A percentile compares a stretch with the other conserved stretches of the same genome.
phyloP scores from a whole-genome alignment of 2,888 invertebrate genomes.

The Drosophila gaucha region DNA sequence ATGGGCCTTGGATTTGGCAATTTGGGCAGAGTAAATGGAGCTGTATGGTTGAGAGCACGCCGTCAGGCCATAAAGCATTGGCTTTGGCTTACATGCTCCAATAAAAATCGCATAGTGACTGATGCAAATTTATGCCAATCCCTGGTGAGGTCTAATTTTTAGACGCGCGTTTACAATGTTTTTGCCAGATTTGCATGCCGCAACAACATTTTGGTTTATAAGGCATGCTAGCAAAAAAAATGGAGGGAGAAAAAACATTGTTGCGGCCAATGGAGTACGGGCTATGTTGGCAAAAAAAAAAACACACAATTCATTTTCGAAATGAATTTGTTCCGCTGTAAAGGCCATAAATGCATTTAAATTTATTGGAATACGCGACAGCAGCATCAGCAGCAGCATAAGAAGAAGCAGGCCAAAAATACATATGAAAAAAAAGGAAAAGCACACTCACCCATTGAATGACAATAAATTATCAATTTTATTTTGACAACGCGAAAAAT shows the following conservation, averaged over 20 bases:
- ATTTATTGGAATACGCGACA: slow-evolving; percentile 72
- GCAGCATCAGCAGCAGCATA: slow-evolving; percentile 34
- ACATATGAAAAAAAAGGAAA: slow-evolving; percentile 16
- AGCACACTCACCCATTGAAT: slow-evolving; percentile 72
- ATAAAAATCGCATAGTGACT: slow-evolving; percentile 66
- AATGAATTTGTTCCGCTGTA: slow-evolving; percentile 81
- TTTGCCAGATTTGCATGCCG: slow-evolving; percentile 62
- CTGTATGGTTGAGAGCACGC: slow-evolving; percentile 40
- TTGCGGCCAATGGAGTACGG: slow-evolving; percentile 37
- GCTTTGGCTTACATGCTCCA: slow-evolving; percentile 48
- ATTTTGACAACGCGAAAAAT: slow-evolving; percentile 78
- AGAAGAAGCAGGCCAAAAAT: slow-evolving; percentile 30
- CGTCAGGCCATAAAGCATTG: slow-evolving; percentile 68
- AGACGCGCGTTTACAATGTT: slow-evolving; percentile 73
- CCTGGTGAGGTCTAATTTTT: slow-evolving; percentile 63
- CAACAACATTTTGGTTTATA: slow-evolving; percentile 52
- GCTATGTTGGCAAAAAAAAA: slow-evolving; percentile 35
- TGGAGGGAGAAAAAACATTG: slow-evolving; percentile 13
- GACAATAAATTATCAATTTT: slow-evolving; percentile 82
- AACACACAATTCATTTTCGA: slow-evolving; percentile 77
- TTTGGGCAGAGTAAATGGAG: slow-evolving; percentile 71
- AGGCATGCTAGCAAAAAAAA: slow-evolving; percentile 33
- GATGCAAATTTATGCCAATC: slow-evolving; percentile 76
- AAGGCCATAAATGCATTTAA: slow-evolving; percentile 81
- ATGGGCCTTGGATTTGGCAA: slow-evolving; percentile 75